A percentile compares a stretch with the other conserved stretches of the same genome.
Conservation (phyloP, 1,140 invertebrate species). For the Phthorimaea operculella region DNA sequence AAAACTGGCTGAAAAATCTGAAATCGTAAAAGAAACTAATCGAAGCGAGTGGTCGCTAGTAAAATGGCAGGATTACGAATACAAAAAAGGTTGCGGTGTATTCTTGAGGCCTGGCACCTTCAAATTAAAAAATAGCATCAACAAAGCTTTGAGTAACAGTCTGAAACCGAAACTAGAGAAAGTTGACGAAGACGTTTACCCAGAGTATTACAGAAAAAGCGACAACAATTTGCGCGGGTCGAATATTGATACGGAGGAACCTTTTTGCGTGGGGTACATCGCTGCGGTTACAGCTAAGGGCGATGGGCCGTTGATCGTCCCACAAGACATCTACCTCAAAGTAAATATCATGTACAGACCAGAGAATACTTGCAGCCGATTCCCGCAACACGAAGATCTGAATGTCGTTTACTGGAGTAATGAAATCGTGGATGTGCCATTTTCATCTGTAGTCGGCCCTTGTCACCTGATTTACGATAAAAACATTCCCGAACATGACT, state of each 20-base stretch:
- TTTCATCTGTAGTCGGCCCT: conserved; percentile 50
- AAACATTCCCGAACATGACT: conserved; percentile 51
- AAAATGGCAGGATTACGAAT: conserved; percentile 70
- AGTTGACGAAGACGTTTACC: conserved; percentile 79
- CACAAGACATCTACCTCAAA: conserved; percentile 73
- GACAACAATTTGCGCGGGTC: conserved; percentile 78
- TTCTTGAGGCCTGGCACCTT: conserved; percentile 77
- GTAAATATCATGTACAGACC: conserved; percentile 81
- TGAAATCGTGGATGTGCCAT: conserved; percentile 71
- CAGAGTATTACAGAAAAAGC: conserved; percentile 82
- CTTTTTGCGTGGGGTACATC: conserved; percentile 80
- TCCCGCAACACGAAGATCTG: conserved; percentile 73
- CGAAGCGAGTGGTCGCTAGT: conserved; percentile 57
- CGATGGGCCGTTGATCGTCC: conserved; percentile 60
- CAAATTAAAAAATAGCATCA: conserved; percentile 68
- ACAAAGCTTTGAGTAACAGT: conserved; percentile 25
- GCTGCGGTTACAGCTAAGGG: conserved; percentile 69
- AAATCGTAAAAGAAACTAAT: conserved; percentile 41
- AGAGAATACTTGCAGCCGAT: conserved; percentile 77
- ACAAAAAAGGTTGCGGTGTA: conserved; percentile 77
- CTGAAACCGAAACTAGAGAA: conserved; percentile 60
- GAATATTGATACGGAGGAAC: conserved; percentile 78
- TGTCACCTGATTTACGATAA: conserved; percentile 51
- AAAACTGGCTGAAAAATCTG: conserved; percentile 47
- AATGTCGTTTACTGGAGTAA: conserved; percentile 84